A percentile compares a stretch with the other conserved stretches of the same genome.
Evolutionary conservation across 1,140 invertebrate genomes (phyloP).

Genomic region (Drosophila insularis): DNA sequence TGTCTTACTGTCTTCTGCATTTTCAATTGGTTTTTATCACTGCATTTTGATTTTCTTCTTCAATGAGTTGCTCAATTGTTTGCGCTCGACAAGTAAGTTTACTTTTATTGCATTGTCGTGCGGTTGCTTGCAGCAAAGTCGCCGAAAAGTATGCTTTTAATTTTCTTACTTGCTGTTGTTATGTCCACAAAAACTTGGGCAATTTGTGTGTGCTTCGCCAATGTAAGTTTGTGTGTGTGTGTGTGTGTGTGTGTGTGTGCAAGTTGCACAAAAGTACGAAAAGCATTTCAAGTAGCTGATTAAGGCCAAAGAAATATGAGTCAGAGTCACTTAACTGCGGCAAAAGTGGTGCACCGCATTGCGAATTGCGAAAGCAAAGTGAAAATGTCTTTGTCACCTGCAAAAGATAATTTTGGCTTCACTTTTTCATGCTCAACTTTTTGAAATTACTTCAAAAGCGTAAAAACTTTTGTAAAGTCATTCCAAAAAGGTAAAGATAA

Average conservation of each 20-base stretch:
- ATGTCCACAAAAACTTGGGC: constrained; percentile 16
- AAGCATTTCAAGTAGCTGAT: constrained; percentile 21
- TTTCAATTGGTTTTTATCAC: constrained; percentile 75
- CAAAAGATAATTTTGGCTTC: neutral
- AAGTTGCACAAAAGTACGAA: constrained; percentile 2
- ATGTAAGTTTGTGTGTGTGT: neutral
- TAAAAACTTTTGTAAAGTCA: neutral
- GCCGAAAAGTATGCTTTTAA: constrained; percentile 70
- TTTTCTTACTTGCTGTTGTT: constrained; percentile 37
- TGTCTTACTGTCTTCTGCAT: constrained; percentile 8
- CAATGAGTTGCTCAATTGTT: constrained; percentile 78
- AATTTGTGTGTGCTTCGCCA: constrained; percentile 2
- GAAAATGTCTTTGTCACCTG: constrained; percentile 14
- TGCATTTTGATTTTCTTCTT: constrained; percentile 77
- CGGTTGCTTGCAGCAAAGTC: constrained; percentile 54
- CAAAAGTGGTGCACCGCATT: constrained; percentile 1
- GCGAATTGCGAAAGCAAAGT: constrained; percentile 1
- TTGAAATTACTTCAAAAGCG: neutral
- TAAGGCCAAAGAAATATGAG: constrained; percentile 20
- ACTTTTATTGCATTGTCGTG: constrained; percentile 75
- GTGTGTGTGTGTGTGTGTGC: neutral
- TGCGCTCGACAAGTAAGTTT: constrained; percentile 63
- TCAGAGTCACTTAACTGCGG: constrained; percentile 19
- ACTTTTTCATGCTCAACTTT: neutral
- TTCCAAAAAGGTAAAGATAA: neutral